Evolutionary conservation across 2,113 vertebrate genomes (phyloP), one percentile per base, ranked within the genome.

Genomic region (Chascanopsetta lugubris): DNA sequence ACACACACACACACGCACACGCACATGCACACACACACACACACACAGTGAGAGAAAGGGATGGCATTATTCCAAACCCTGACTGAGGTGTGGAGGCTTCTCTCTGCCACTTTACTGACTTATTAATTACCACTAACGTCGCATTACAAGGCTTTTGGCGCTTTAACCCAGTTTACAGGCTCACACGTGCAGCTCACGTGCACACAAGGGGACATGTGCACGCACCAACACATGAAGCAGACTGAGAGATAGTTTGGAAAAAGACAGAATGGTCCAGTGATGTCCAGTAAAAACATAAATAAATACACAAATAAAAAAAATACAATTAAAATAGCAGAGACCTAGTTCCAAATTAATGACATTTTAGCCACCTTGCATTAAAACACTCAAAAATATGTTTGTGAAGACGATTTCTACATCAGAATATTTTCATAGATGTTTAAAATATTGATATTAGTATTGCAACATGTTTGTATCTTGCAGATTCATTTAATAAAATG

Each of bases 71-170:
- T 85, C 79, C 79, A 81, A 75, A 69, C 49, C 21, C 72, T 67
- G 58, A 69, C 36, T 69, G 75, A 72, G 75, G 69, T 59, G 68
- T 54, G 43, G 40, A 40, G 56, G 69, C 78, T 84, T 87, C 83
- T 87, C 83, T 67, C 61, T 85, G 69, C 72, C 66, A 63, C 75
- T 85, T 86, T 72, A 62, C 69, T 81, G 83, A 88, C 72, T 90
- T 85, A 79, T 90, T 91, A 88, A 91, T 90, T 88, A 87, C 63
- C 55, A 79, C 34, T 24, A 59, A 69, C 51, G 25, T 38, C 83
- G 87, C 86, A 47, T 73, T 81, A 84, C 81, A 85, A 85, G 73
- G 75, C 79, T 75, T 40, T 48, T 76, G 80, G 82, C 56, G 54
- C 32, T 77, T 74, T 69, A 6, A 8, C 24, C 43, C 21, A 62